Conservation (phyloP, 30 jellyfish, hydroid and myxozoan species). For the Catostylus mosaicus region DNA sequence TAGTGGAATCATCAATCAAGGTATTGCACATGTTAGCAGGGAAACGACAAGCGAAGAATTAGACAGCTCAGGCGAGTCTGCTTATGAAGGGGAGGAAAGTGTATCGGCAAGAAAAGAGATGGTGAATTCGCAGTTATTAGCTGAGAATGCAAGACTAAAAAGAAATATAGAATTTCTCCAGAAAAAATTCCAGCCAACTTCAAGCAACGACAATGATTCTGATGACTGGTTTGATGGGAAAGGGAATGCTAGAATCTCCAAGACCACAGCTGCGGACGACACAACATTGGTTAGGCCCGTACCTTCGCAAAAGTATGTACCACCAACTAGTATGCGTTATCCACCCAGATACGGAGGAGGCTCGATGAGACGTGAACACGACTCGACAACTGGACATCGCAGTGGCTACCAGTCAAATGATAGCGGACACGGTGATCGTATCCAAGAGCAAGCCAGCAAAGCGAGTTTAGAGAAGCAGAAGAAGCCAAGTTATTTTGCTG, state of each 20-base stretch:
- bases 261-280: not conserved
- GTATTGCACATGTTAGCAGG: conserved; percentile 49
- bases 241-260: not conserved
- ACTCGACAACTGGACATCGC: not conserved
- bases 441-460: not conserved
- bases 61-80: conserved; percentile 61
- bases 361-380: conserved; percentile 3
- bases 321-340: conserved; percentile 77
- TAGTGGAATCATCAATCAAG: conserved; percentile 42
- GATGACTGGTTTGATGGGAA: not conserved
- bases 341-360: conserved; percentile 52
- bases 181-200: conserved; percentile 10
- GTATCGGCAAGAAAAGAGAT: conserved; percentile 25
- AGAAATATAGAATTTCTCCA: conserved; percentile 22
- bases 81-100: conserved; percentile 58
- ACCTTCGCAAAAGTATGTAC: conserved; percentile 40
- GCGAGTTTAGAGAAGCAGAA: conserved; percentile 13
- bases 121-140: conserved; percentile 29
- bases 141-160: conserved; percentile 56
- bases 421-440: conserved; percentile 14
- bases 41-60: conserved; percentile 50
- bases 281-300: conserved; percentile 20
- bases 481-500: conserved; percentile 58
- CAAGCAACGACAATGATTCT: conserved; percentile 1
- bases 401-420: conserved; percentile 37